Evolutionary conservation across 2,888 invertebrate genomes (phyloP), one percentile per base, ranked within the genome.

Genomic region (Drosophila quinaria): DNA sequence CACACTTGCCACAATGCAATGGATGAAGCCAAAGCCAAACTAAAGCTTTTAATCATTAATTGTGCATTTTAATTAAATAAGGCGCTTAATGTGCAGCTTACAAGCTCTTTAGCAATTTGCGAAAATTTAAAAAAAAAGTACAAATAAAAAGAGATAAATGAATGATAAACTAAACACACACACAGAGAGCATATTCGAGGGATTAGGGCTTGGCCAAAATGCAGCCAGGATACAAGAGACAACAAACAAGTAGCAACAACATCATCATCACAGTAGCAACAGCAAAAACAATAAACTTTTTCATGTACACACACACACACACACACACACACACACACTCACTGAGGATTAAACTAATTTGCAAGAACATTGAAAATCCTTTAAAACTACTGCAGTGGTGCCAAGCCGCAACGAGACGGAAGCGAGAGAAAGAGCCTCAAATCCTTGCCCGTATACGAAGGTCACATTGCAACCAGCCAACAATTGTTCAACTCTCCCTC

Each of bases 311-410:
- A 52, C 46, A 47, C 29, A 50, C 22, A 42, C 29, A 49, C 19
- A 31, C 33, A 37, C 37, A 41, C 31, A 47, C 9, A 39, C 22
- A 29, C 47, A 42, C 49, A 55, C 49, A 74, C 54, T 54, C 72
- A 63, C 74, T 51, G 52, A 56, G 83, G 76, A 80, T 79, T 88
- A 76, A 89, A 87, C 86, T 89, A 83, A 81, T 88, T 89, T 82
- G 77, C 70, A 78, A 83, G 81, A 79, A 80, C 79, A 83, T 81
- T 77, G 84, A 81, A 87, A 87, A 80, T 86, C 78, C 82, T 74
- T 78, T 79, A 80, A 87, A 81, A 77, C 68, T 78, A 70, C 69
- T 74, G 74, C 70, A 67, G 46, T 51, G 37, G 13, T 54, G 29
- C 15, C 50, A 58, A 59, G 52, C 61, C 65, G 62, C 66, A 50